Percentiles rank a stretch among this genome's conserved stretches.
Evolutionary conservation across 2,113 vertebrate genomes (phyloP).

Genomic region (Notothenia coriiceps): DNA sequence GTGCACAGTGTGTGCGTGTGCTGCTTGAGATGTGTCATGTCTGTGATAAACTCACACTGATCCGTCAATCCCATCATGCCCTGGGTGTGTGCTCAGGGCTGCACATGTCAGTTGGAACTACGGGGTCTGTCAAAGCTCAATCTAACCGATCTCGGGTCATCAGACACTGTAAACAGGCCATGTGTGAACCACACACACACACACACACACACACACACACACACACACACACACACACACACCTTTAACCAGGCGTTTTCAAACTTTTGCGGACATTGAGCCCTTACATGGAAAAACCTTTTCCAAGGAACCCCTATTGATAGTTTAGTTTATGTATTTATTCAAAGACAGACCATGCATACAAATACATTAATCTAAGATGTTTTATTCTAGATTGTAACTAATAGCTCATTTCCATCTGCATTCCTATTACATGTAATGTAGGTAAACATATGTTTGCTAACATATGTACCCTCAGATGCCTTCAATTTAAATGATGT

Average conservation of each 20-base stretch:
- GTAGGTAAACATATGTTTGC: too few species aligned
- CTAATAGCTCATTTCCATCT: too few species aligned
- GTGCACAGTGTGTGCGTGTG: constrained; percentile 29
- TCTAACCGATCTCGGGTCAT: constrained; percentile 53
- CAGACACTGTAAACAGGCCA: background rate
- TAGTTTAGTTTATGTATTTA: too few species aligned
- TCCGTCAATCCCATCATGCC: constrained; percentile 70
- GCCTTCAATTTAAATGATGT: too few species aligned
- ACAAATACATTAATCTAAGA: too few species aligned
- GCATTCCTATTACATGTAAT: too few species aligned
- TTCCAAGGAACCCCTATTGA: too few species aligned
- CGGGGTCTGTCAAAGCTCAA: constrained; percentile 69
- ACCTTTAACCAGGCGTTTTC: background rate
- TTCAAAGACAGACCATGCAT: too few species aligned
- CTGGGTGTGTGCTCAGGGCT: constrained; percentile 67
- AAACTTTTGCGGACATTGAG: too few species aligned
- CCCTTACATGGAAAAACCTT: too few species aligned
- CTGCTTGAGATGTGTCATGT: constrained; percentile 69
- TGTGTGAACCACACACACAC: constrained; percentile 1
- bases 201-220: background rate
- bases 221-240: background rate
- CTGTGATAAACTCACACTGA: constrained; percentile 71
- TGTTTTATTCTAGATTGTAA: too few species aligned
- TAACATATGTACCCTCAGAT: too few species aligned
- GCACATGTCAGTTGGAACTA: constrained; percentile 67